Evolutionary conservation across 2,797 vertebrate genomes (phyloP).

Genomic region (Botia kubotai): DNA sequence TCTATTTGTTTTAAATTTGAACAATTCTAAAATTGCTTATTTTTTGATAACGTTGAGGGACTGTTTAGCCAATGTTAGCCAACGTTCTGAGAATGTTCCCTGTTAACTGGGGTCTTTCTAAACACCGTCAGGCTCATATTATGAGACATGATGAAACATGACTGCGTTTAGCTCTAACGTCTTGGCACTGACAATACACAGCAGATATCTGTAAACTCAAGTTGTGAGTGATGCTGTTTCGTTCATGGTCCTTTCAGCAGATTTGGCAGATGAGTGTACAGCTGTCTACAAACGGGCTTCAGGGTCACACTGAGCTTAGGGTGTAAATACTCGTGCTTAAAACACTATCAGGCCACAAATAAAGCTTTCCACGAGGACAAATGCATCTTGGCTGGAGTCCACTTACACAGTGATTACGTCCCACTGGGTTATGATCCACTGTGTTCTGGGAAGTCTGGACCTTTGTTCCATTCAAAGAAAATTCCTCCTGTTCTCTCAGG

Average conservation of each 20-base stretch:
- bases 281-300: conserved; percentile 61
- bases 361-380: conserved; percentile 70
- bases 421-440: conserved; percentile 38
- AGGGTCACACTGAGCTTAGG: conserved; percentile 60
- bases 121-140: no score
- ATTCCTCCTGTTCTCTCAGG: not conserved
- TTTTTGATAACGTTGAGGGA: no score
- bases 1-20: no score
- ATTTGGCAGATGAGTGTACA: conserved; percentile 55
- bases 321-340: conserved; percentile 62
- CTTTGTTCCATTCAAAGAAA: conserved; percentile 1
- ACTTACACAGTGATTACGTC: conserved; percentile 65
- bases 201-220: conserved; percentile 53
- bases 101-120: no score
- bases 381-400: conserved; percentile 48
- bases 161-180: conserved; percentile 53
- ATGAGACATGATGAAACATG: conserved; percentile 37
- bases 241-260: conserved; percentile 20
- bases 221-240: conserved; percentile 49
- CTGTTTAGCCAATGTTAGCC: no score
- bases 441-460: not conserved
- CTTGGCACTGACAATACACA: conserved; percentile 49
- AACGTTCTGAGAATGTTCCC: no score
- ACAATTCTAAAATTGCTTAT: no score
- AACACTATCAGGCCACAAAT: conserved; percentile 77